These are phyloP conservation scores for Encarsia formosa DNA, from an alignment of 2,888 invertebrate genomes.

Conservation along the genomic window DNA sequence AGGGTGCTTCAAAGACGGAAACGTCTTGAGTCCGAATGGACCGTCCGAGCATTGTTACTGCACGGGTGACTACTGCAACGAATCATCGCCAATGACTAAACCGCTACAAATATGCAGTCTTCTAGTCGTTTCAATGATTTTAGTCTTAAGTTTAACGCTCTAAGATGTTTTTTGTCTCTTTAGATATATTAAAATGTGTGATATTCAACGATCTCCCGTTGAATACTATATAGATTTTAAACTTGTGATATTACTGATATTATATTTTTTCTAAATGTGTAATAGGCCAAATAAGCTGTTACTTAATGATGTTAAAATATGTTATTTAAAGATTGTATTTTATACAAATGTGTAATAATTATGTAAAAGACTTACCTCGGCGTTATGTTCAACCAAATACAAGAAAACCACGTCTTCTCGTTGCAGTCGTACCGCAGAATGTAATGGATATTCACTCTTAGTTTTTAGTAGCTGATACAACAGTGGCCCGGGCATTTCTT, in stretches of 20 bases:
- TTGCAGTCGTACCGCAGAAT: slow-evolving; percentile 80
- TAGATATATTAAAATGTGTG: too few species aligned
- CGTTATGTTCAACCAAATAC: slow-evolving; percentile 85
- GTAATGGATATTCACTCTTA: slow-evolving; percentile 83
- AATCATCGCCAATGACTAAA: slow-evolving; percentile 1
- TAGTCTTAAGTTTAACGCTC: background rate
- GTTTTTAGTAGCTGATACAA: slow-evolving; percentile 87
- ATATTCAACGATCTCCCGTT: too few species aligned
- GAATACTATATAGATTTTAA: too few species aligned
- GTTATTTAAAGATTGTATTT: too few species aligned
- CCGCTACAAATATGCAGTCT: slow-evolving; percentile 1
- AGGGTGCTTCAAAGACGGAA: slow-evolving; percentile 64
- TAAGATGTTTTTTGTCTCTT: too few species aligned
- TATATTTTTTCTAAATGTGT: slow-evolving; percentile 12
- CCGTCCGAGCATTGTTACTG: slow-evolving; percentile 74
- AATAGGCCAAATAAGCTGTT: slow-evolving; percentile 10
- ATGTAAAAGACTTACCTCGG: slow-evolving; percentile 69
- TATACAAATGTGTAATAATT: background rate
- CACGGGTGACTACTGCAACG: slow-evolving; percentile 68
- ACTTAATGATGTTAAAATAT: slow-evolving; percentile 16
- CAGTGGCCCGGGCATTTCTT: slow-evolving; percentile 86
- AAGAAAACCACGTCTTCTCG: slow-evolving; percentile 94
- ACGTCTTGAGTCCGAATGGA: slow-evolving; percentile 61
- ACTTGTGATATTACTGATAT: slow-evolving; percentile 24
- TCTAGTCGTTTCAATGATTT: slow-evolving; percentile 12